Percentiles rank a stretch among this genome's conserved stretches.
Conservation (phyloP, 2,113 vertebrate species). For the Neodontobutis hainanensis region DNA sequence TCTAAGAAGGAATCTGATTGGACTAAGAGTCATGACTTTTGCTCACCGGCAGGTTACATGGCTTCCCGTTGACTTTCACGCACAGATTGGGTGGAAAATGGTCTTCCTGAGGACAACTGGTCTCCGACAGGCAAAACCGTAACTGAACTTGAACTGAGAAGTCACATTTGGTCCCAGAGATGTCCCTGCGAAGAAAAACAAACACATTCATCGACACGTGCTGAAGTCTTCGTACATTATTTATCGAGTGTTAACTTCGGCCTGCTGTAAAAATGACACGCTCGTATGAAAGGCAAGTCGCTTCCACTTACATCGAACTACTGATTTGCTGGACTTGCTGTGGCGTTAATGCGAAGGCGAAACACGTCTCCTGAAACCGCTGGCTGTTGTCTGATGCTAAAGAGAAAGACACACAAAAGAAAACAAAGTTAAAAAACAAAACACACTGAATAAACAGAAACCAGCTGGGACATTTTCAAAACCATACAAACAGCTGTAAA, state of each 20-base stretch:
- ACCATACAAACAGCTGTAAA: too few species aligned
- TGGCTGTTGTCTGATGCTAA: conserved; percentile 96
- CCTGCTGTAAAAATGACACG: not conserved
- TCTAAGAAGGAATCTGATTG: too few species aligned
- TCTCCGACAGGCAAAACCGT: conserved; percentile 99
- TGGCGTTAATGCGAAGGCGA: conserved; percentile 96
- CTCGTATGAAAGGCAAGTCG: too few species aligned
- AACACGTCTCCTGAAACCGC: conserved; percentile 98
- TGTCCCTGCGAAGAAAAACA: conserved; percentile 85
- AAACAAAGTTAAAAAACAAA: not conserved
- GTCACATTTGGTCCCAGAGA: conserved; percentile 99
- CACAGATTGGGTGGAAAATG: conserved; percentile 98
- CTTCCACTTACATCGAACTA: conserved; percentile 94
- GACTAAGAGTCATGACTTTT: too few species aligned
- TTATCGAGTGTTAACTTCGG: not conserved
- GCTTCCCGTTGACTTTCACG: conserved; percentile 99
- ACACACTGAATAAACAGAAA: not conserved
- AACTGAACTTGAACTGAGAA: conserved; percentile 99
- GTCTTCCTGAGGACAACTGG: conserved; percentile 99
- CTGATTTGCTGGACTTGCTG: conserved; percentile 99
- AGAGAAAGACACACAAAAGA: conserved; percentile 18
- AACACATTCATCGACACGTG: conserved; percentile 8
- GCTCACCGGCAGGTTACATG: conserved; percentile 93
- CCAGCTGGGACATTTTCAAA: too few species aligned
- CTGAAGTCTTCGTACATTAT: conserved; percentile 18